Evolutionary conservation across 2,797 vertebrate species (phyloP), one percentile per base, ranked within the genome.

Genomic region (Pseudochromis fuscus): DNA sequence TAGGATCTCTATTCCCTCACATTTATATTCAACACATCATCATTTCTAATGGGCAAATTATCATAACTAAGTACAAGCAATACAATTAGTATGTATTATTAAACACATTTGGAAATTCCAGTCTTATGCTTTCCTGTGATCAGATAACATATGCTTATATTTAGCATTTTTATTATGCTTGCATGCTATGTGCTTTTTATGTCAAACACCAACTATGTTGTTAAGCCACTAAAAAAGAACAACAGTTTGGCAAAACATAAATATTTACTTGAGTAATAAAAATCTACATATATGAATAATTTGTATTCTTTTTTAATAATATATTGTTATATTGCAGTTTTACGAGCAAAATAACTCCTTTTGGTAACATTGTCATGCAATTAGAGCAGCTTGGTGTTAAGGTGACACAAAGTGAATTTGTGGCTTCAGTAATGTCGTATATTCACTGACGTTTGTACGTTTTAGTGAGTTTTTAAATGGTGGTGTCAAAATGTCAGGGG

Each of bases 191-290:
- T 28, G 16, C 16, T 48, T 83, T 79, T 79, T 48, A 65, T 55
- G 4, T 37, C 16, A 38, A 5, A 21, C 40, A 58, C 28, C 30
- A 45, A 42, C 30, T 7, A 24, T 49, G 25, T 64, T 67, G 57
- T 46, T 38, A 28, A 23, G 48, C 38, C 5, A 37, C 15, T 63
- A 16, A 66, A 38, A 72, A 63, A 51, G 4, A 62, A 70, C 21
- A 57, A 59, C 35, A n/a, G 16, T 37, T 50, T 28, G 12, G 7
- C 15, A 44, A 46, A 72, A 53, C 4, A 50, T 59, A n/a, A 56
- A 62, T 78, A 68, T 74, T 79, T 77, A 72, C 28, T 35, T 2
- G 42, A 48, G 28, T 4, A 1, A 71, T 72, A 63, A 67, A 86
- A 79, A 64, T 56, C 21, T 24, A n/a, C 35, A 52, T 69, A 79